Evolutionary conservation across 2,797 vertebrate species (phyloP).

Genomic region (Pachyuromys duprasi): DNA sequence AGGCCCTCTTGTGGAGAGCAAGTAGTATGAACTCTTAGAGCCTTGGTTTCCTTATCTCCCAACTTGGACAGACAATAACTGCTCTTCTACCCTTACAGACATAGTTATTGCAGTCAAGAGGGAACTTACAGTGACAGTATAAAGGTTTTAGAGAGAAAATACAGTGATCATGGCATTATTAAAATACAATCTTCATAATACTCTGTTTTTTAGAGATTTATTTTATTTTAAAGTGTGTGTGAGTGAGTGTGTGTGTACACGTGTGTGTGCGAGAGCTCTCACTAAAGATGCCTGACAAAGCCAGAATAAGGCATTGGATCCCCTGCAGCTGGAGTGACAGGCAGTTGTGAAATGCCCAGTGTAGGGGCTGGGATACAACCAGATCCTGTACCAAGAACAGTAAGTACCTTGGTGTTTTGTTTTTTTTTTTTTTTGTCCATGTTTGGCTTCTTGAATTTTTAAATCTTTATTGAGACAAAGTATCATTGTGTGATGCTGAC

Average conservation of each 20-base stretch:
- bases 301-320: background rate
- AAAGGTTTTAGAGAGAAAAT: background rate
- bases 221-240: background rate
- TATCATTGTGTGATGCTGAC: background rate
- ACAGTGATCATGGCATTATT: background rate
- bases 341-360: background rate
- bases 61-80: background rate
- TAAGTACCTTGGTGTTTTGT: background rate
- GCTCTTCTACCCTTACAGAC: conserved; percentile 24
- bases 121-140: background rate
- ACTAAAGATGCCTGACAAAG: background rate
- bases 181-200: background rate
- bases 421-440: background rate
- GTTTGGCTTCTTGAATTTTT: background rate
- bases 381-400: background rate
- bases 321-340: background rate
- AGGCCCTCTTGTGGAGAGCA: conserved; percentile 12
- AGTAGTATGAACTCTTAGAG: background rate
- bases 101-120: too few relatives aligned
- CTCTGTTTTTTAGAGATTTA: background rate
- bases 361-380: background rate
- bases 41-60: conserved; percentile 1
- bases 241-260: background rate
- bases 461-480: background rate
- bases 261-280: background rate